Conservation (phyloP, 1,140 invertebrate genomes). For the Drosophila obscura region DNA sequence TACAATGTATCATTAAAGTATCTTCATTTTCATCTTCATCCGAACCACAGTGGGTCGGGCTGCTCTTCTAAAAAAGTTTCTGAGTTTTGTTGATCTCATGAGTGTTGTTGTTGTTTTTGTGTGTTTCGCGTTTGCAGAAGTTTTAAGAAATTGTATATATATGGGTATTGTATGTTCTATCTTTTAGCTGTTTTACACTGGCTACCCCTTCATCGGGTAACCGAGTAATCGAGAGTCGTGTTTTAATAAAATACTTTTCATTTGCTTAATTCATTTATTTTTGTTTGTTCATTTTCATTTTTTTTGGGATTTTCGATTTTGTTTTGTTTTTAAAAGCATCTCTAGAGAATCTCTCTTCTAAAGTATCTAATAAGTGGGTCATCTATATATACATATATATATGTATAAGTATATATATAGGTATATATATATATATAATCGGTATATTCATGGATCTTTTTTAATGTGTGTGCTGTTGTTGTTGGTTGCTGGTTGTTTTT, state of each 20-base stretch:
- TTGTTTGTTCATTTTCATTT: constrained; percentile 20
- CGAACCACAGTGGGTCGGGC: constrained; percentile 32
- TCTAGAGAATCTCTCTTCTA: constrained; percentile 67
- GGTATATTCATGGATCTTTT: constrained; percentile 29
- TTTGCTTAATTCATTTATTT: constrained; percentile 34
- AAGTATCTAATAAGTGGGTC: constrained; percentile 70
- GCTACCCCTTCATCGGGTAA: constrained; percentile 2
- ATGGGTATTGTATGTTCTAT: constrained; percentile 26
- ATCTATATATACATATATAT: constrained; percentile 39
- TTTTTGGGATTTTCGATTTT: constrained; percentile 13
- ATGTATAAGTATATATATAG: constrained; percentile 54
- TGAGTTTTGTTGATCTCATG: constrained; percentile 56
- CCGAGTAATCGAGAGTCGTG: constrained; percentile 15
- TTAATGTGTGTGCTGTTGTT: constrained; percentile 17
- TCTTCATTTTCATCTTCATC: constrained; percentile 45
- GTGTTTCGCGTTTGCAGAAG: constrained; percentile 46
- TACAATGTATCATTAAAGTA: constrained; percentile 67
- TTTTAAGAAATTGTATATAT: constrained; percentile 57
- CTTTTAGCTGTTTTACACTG: constrained; percentile 16
- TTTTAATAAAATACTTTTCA: constrained; percentile 65
- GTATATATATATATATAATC: constrained; percentile 34
- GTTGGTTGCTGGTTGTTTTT: constrained; percentile 7
- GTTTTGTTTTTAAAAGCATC: constrained; percentile 69
- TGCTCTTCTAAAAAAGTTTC: constrained; percentile 52
- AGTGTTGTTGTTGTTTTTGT: constrained; percentile 3